These are phyloP conservation scores for Ormyrus nitidulus DNA, from an alignment of 2,888 invertebrate genomes.

Conservation along the genomic window DNA sequence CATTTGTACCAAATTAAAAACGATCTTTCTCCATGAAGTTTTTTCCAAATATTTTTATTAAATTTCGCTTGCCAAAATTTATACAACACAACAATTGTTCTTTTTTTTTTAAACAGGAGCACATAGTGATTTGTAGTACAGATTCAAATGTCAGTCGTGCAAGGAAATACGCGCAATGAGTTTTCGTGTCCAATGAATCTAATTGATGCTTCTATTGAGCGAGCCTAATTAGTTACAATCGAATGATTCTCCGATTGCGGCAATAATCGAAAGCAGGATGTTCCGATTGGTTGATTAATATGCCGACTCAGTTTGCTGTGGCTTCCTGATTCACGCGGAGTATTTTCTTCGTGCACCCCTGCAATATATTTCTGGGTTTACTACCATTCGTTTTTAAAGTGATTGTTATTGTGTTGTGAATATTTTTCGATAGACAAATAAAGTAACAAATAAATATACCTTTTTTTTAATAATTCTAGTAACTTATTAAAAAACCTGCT, in stretches of 20 bases:
- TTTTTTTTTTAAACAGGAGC: too few relatives aligned
- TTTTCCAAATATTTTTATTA: too few relatives aligned
- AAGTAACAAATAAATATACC: background rate
- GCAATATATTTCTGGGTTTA: background rate
- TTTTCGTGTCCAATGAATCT: conserved; percentile 38
- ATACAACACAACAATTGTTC: too few relatives aligned
- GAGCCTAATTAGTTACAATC: conserved; percentile 47
- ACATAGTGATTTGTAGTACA: too few relatives aligned
- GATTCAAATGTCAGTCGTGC: background rate
- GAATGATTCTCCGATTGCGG: conserved; percentile 48
- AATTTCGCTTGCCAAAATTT: too few relatives aligned
- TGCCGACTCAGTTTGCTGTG: background rate
- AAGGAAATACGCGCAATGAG: conserved; percentile 7
- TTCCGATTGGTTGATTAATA: conserved; percentile 49
- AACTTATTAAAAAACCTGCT: too few relatives aligned
- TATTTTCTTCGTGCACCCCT: background rate
- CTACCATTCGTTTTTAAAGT: background rate
- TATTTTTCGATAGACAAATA: background rate
- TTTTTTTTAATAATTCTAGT: too few relatives aligned
- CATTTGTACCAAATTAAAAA: too few relatives aligned
- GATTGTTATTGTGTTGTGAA: too few relatives aligned
- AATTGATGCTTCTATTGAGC: conserved; percentile 38
- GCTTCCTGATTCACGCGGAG: background rate
- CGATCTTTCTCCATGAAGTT: too few relatives aligned
- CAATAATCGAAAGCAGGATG: conserved; percentile 44